phyloP scores from a whole-genome alignment of 2,113 vertebrate species.

The Hydropotes inermis region DNA sequence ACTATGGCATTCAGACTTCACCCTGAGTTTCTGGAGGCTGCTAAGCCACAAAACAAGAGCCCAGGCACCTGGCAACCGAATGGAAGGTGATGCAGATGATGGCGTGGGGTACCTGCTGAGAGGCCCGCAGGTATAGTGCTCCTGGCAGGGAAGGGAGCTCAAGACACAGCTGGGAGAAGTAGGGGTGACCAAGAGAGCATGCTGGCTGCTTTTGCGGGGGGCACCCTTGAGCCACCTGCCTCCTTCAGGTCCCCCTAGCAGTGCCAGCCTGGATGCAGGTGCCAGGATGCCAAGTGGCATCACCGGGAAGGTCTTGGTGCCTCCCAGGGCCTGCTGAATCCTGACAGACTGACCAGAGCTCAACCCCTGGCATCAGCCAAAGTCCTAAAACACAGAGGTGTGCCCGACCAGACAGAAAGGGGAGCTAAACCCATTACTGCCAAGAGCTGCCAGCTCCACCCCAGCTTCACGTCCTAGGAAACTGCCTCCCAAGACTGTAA shows the following conservation, averaged over 20 bases:
- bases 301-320: background rate
- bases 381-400: rapidly evolving
- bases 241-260: background rate
- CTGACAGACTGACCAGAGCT: background rate
- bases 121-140: rapidly evolving
- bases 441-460: background rate
- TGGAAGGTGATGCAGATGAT: rapidly evolving
- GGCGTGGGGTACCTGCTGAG: rapidly evolving
- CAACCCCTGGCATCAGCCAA: rapidly evolving
- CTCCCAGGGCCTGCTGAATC: background rate
- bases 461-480: background rate
- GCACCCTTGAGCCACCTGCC: background rate
- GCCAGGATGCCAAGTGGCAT: background rate
- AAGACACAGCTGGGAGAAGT: background rate
- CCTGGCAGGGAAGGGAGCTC: background rate
- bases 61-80: rapidly evolving
- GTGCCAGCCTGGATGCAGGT: background rate
- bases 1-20: background rate
- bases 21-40: background rate
- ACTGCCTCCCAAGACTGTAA: rapidly evolving
- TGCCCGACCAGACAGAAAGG: background rate
- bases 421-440: rapidly evolving
- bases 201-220: background rate
- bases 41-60: background rate
- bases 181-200: background rate